phyloP scores from a whole-genome alignment of 2,888 invertebrate genomes.

The Scaeva pyrastri region DNA sequence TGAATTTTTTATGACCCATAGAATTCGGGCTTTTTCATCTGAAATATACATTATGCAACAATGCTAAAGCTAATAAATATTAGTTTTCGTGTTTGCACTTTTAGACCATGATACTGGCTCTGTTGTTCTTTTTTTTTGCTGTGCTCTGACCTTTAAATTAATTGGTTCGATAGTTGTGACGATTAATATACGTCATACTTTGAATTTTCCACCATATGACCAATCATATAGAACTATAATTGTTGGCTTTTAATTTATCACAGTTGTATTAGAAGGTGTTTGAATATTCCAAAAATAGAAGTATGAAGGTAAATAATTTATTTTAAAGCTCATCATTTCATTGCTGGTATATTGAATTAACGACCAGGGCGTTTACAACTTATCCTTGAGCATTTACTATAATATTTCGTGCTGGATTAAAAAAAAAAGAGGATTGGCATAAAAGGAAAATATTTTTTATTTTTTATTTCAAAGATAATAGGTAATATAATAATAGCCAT shows the following conservation, averaged over 20 bases:
- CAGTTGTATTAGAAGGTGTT: background rate
- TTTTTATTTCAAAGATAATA: background rate
- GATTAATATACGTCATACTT: background rate
- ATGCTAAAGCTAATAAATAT: too few relatives aligned
- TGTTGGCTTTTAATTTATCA: background rate
- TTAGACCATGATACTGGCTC: background rate
- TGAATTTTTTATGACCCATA: constrained; percentile 1
- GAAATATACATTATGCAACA: background rate
- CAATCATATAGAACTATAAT: background rate
- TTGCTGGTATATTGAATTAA: constrained; percentile 2
- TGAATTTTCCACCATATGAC: background rate
- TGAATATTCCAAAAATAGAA: background rate
- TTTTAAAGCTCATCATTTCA: constrained; percentile 19
- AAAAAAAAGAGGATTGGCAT: constrained; percentile 7
- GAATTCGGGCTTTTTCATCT: background rate
- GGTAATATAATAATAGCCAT: background rate
- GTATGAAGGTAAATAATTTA: background rate
- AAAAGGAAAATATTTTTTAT: background rate
- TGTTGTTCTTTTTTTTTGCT: background rate
- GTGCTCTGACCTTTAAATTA: background rate
- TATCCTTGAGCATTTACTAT: constrained; percentile 14
- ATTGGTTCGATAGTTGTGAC: background rate
- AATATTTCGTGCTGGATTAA: constrained; percentile 1
- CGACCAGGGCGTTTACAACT: constrained; percentile 19
- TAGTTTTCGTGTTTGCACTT: background rate